Conservation (phyloP, 2,888 invertebrate genomes). For the Drosophila falleni region DNA sequence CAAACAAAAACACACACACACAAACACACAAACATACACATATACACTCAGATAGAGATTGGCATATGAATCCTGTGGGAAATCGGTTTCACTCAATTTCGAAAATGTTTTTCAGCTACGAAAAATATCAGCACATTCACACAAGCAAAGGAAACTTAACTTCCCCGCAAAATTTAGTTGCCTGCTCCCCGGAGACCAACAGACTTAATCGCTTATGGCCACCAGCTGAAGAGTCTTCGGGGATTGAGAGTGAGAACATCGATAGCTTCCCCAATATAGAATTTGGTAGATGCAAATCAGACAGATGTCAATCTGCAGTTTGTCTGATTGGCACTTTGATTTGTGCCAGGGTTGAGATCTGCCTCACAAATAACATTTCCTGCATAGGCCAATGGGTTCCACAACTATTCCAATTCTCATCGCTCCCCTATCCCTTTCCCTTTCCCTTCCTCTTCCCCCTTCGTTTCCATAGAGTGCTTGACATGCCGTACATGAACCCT, state of each 20-base stretch:
- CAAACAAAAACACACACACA: slow-evolving; percentile 22
- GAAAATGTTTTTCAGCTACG: slow-evolving; percentile 65
- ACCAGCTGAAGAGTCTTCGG: slow-evolving; percentile 66
- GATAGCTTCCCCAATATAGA: slow-evolving; percentile 45
- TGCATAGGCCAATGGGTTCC: slow-evolving; percentile 3
- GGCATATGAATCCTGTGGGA: slow-evolving; percentile 70
- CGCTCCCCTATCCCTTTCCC: not conserved
- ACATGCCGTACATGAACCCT: slow-evolving; percentile 32
- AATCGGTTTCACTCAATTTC: slow-evolving; percentile 80
- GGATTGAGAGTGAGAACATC: slow-evolving; percentile 50
- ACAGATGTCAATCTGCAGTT: slow-evolving; percentile 77
- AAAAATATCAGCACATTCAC: slow-evolving; percentile 65
- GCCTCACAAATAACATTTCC: not conserved
- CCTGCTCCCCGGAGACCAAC: slow-evolving; percentile 72
- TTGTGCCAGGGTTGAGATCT: slow-evolving; percentile 33
- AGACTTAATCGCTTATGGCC: slow-evolving; percentile 81
- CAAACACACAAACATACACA: slow-evolving; percentile 16
- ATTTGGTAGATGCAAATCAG: slow-evolving; percentile 66
- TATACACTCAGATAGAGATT: not conserved
- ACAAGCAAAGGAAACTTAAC: slow-evolving; percentile 20
- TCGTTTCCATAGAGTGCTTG: not conserved
- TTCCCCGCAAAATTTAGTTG: slow-evolving; percentile 2
- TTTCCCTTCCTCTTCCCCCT: too few species aligned
- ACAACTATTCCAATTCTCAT: slow-evolving; percentile 39
- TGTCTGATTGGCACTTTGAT: slow-evolving; percentile 68